Conservation (phyloP, 2,888 invertebrate species). For the Ernsta delagoae region DNA sequence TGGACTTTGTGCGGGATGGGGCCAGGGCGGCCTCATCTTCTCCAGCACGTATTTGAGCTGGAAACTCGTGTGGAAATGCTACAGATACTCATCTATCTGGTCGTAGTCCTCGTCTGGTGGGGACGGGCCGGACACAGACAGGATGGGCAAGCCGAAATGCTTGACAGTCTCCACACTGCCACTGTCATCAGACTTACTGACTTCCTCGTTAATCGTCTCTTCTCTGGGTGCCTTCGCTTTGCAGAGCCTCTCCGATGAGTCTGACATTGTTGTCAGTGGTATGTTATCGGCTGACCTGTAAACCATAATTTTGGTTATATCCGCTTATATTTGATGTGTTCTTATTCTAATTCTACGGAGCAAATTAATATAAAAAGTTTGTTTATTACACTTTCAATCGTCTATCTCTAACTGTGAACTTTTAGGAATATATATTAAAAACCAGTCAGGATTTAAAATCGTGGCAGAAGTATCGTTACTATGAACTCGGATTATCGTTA, state of each 20-base stretch:
- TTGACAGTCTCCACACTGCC: slow-evolving; percentile 81
- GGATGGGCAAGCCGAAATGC: slow-evolving; percentile 90
- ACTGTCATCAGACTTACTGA: slow-evolving; percentile 74
- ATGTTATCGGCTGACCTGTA: slow-evolving; percentile 80
- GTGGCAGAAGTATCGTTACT: too few relatives aligned
- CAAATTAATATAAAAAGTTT: too few relatives aligned
- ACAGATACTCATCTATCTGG: slow-evolving; percentile 87
- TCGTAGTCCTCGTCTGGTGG: slow-evolving; percentile 89
- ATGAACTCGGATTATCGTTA: too few relatives aligned
- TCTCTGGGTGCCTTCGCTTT: slow-evolving; percentile 69
- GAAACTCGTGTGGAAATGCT: slow-evolving; percentile 82
- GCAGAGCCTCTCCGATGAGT: slow-evolving; percentile 81
- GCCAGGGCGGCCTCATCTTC: slow-evolving; percentile 77
- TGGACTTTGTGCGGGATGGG: slow-evolving; percentile 73
- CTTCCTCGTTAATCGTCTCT: slow-evolving; percentile 79
- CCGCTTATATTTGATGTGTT: too few relatives aligned
- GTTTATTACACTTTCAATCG: too few relatives aligned
- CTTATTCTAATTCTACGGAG: too few relatives aligned
- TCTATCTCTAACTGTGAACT: too few relatives aligned
- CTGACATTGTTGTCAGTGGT: slow-evolving; percentile 75
- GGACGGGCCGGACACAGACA: slow-evolving; percentile 92
- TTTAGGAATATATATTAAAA: too few relatives aligned
- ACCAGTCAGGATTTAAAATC: too few relatives aligned
- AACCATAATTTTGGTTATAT: slow-evolving; percentile 13
- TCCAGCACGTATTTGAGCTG: slow-evolving; percentile 82